Conservation (phyloP, 2,888 invertebrate genomes). For the Ichneumon xanthorius region DNA sequence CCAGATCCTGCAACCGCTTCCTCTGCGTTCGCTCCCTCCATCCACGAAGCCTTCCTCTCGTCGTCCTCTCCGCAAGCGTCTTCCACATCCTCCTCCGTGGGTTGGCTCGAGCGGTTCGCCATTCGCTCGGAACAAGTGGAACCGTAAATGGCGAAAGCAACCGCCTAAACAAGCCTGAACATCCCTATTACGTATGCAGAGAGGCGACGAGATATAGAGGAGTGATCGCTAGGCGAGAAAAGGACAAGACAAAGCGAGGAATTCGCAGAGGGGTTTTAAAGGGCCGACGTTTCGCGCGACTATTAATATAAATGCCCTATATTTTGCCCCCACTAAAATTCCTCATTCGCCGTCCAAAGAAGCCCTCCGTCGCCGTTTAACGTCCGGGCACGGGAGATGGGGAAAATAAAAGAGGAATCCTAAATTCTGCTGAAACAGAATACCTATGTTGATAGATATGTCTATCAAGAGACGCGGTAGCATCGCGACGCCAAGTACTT, state of each 20-base stretch:
- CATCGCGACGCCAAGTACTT: too few relatives aligned
- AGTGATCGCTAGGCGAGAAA: background rate
- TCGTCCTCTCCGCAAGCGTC: conserved; percentile 1
- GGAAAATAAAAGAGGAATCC: background rate
- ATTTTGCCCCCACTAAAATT: conserved; percentile 61
- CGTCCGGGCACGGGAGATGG: background rate
- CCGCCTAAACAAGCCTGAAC: conserved; percentile 60
- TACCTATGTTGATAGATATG: background rate
- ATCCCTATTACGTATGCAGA: conserved; percentile 63
- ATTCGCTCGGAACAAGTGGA: conserved; percentile 63
- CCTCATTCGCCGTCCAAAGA: conserved; percentile 13
- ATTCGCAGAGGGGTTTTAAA: conserved; percentile 49
- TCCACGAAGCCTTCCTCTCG: conserved; percentile 23
- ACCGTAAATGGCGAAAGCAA: conserved; percentile 65
- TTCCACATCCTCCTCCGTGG: conserved; percentile 50
- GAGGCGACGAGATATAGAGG: conserved; percentile 40
- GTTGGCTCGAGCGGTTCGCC: conserved; percentile 52
- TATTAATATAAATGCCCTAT: conserved; percentile 64
- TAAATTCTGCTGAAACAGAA: background rate
- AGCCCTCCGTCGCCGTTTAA: background rate
- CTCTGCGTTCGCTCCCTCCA: conserved; percentile 13
- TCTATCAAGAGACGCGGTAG: too few relatives aligned
- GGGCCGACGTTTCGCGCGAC: conserved; percentile 55
- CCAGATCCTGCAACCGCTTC: conserved; percentile 8
- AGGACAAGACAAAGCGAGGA: conserved; percentile 22